A percentile compares a stretch with the other conserved stretches of the same genome.
Evolutionary conservation across 2,797 vertebrate genomes (phyloP).

Genomic region (Steatocranus sp.): DNA sequence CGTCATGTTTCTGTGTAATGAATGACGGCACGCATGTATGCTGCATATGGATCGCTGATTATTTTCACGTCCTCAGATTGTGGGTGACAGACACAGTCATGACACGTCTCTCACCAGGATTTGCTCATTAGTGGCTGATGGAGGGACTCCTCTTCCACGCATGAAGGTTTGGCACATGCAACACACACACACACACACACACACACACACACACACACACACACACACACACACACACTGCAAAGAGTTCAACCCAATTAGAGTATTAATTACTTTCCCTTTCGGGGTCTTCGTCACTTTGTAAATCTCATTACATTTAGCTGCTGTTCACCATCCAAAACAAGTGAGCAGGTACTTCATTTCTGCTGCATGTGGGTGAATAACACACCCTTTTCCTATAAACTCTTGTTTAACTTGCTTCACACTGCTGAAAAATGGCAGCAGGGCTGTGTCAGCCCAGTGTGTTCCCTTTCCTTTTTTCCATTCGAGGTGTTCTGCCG

Average conservation of each 20-base stretch:
- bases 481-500: background rate
- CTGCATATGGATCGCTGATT: background rate
- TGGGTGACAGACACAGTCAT: background rate
- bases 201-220: background rate
- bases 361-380: background rate
- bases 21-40: background rate
- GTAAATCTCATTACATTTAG: slow-evolving; percentile 10
- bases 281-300: background rate
- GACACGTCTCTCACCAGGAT: background rate
- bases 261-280: background rate
- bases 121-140: background rate
- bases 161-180: background rate
- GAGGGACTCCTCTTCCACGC: background rate
- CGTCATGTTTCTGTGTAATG: background rate
- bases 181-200: background rate
- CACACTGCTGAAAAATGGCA: background rate
- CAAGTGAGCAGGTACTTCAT: background rate
- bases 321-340: background rate
- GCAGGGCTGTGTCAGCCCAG: background rate
- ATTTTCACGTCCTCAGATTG: background rate
- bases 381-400: background rate
- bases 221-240: background rate
- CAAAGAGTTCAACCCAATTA: background rate
- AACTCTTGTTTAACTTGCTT: background rate
- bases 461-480: background rate